Conservation (phyloP, 2,113 vertebrate species). For the Brachirus orientalis region DNA sequence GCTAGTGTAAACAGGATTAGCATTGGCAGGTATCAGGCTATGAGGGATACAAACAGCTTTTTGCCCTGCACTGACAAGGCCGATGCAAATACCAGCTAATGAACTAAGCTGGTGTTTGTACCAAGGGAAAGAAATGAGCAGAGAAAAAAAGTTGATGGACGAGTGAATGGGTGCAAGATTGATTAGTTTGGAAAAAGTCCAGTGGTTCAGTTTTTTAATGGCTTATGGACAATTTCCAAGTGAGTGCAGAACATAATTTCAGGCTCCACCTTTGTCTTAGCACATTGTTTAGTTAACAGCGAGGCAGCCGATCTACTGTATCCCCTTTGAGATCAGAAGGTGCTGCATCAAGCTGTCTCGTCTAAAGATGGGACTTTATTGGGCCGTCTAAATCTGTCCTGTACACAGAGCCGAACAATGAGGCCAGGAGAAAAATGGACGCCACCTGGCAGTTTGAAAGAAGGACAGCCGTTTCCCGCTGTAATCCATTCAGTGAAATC, state of each 20-base stretch:
- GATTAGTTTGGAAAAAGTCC: slow-evolving; percentile 70
- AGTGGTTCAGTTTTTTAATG: slow-evolving; percentile 57
- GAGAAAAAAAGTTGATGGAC: slow-evolving; percentile 39
- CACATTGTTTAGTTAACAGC: slow-evolving; percentile 10
- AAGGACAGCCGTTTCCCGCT: slow-evolving; percentile 74
- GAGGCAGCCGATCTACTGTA: slow-evolving; percentile 45
- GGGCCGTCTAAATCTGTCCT: slow-evolving; percentile 70
- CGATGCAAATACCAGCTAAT: slow-evolving; percentile 74
- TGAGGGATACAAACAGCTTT: slow-evolving; percentile 59
- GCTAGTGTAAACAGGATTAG: slow-evolving; percentile 78
- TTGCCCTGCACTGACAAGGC: slow-evolving; percentile 35
- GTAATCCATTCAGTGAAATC: slow-evolving; percentile 81
- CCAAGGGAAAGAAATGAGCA: slow-evolving; percentile 36
- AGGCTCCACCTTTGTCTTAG: slow-evolving; percentile 56
- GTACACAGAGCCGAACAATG: slow-evolving; percentile 67
- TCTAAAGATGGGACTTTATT: slow-evolving; percentile 73
- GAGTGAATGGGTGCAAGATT: slow-evolving; percentile 47
- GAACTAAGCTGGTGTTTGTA: slow-evolving; percentile 59
- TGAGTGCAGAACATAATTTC: slow-evolving; percentile 6
- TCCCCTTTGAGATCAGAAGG: slow-evolving; percentile 59
- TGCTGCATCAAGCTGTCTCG: slow-evolving; percentile 72
- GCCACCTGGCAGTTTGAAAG: slow-evolving; percentile 76
- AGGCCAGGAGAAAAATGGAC: slow-evolving; percentile 73
- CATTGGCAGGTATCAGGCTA: slow-evolving; percentile 72
- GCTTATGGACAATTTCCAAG: slow-evolving; percentile 50